Conservation (phyloP, 2,888 invertebrate species). For the Lagria hirta region DNA sequence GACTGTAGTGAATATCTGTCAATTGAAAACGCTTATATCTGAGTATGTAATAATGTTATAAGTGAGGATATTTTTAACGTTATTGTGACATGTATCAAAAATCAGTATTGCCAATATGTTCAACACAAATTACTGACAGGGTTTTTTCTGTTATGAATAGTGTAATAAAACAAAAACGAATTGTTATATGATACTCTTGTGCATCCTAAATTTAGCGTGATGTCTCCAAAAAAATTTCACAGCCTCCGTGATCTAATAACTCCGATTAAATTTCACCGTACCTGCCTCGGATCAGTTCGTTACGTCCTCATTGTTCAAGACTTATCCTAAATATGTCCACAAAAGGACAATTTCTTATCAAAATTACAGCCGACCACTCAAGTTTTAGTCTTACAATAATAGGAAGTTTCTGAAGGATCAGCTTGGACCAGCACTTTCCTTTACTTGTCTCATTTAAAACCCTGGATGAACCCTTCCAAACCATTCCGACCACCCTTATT, state of each 20-base stretch:
- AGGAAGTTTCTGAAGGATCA: conserved; percentile 10
- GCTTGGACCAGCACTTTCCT: conserved; percentile 29
- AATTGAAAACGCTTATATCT: too few species aligned
- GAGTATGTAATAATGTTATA: too few species aligned
- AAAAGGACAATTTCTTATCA: conserved; percentile 53
- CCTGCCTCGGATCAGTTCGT: conserved; percentile 49
- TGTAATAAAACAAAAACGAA: too few species aligned
- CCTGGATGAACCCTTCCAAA: conserved; percentile 44
- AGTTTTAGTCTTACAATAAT: conserved; percentile 9
- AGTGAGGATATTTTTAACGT: too few species aligned
- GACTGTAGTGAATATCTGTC: too few species aligned
- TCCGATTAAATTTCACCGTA: conserved; percentile 46
- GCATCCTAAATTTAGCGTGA: conserved; percentile 12
- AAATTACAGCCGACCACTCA: conserved; percentile 42
- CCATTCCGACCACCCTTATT: conserved; percentile 48
- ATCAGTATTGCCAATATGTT: too few species aligned
- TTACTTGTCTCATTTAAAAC: conserved; percentile 34
- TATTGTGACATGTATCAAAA: too few species aligned
- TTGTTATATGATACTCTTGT: conserved; percentile 9
- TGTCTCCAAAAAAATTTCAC: conserved; percentile 25
- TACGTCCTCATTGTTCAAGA: conserved; percentile 50
- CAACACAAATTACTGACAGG: too few species aligned
- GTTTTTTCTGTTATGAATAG: too few species aligned
- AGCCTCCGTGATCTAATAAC: conserved; percentile 29
- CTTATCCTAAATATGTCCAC: conserved; percentile 51